Evolutionary conservation across 2,113 vertebrate species (phyloP), one percentile per base, ranked within the genome.

Genomic region (Seriola aureovittata): DNA sequence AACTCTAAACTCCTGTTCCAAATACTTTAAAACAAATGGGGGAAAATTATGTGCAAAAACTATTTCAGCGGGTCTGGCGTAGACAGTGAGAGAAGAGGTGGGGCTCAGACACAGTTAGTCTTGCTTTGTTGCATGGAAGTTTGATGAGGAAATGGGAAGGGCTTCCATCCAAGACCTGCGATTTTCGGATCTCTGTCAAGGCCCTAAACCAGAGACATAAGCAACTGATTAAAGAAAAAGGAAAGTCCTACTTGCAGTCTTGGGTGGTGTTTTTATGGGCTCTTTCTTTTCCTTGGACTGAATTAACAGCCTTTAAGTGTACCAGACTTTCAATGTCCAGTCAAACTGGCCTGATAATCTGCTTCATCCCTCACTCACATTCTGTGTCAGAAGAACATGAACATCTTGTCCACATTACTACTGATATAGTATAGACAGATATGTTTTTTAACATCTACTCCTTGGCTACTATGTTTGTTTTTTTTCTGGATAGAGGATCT

Each of bases 91-190:
- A 80, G 85, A 67, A 64, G 17, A 65, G 54, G 46, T 62, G 8
- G 14, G 75, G 67, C 77, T 55, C 25, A 11, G 62, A 16, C 25
- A 23, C 36, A 32, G 66, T 63, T 72, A 71, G 83, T 75, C 63
- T 68, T 74, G 73, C 57, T 77, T 58, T 8, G 4, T 65, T 64
- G 69, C 54, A 68, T 77, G 66, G 65, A 78, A 64, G 63, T 87
- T 88, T 79, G 86, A 90, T 86, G 68, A 79, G 86, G 81, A 86
- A 82, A 82, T 34, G 66, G 55, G 71, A 64, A 68, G 80, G 84
- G 82, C 78, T 85, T 63, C 65, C 70, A 67, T 81, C 84, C 84
- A 88, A 83, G 78, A 84, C 81, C 74, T 66, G 71, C 67, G 36
- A 66, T 89, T 74, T 70, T 69, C 83, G 83, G 86, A 75, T n/a